Evolutionary conservation across 2,797 vertebrate genomes (phyloP), one percentile per base, ranked within the genome.

Genomic region (Eutrigla gurnardus): DNA sequence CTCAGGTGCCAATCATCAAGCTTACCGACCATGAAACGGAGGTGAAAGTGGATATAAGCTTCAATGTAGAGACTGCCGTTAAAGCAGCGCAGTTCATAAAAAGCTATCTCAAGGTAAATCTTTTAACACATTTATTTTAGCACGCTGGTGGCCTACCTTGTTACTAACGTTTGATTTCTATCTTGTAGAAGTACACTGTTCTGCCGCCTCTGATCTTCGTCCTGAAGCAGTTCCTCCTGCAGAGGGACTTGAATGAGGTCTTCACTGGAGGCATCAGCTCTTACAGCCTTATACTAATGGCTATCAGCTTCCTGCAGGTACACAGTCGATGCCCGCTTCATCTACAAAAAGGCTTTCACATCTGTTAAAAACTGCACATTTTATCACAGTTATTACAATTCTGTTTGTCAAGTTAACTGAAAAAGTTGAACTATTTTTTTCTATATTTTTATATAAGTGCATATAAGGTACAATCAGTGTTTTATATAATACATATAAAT

Each of bases 201-300:
- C 96, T 99, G 89, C 98, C 98, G 45, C 97, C 98, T 68, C 93
- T 99, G 94, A 98, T 99, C 95, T 97, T 99, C 84, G 96, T 99
- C 80, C 93, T 99, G 93, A 99, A 99, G 89, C 98, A 99, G 95
- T 99, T 99, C 92, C 96, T 99, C 7, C 95, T 99, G 85, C 98
- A 99, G 92, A 96, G 98, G 92, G 97, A 99, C 90, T 93, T 99
- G 82, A 99, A 99, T 79, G 98, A 99, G 93, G 98, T 99, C 89
- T 99, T 99, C 91, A 99, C 98, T 35, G 98, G 98, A 80, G 98
- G 98, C 80, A 99, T 99, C 93, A 97, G 97, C 89, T 99, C 98
- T 47, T 99, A 99, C 80, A 99, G 98, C 93, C 96, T 99, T 15
- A 99, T 98, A 93, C 94, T 99, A 82, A 99, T 99, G 98, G 97